Base-by-base conservation (phyloP, 2,797 vertebrate species). In the Sebastes flavidus region DNA sequence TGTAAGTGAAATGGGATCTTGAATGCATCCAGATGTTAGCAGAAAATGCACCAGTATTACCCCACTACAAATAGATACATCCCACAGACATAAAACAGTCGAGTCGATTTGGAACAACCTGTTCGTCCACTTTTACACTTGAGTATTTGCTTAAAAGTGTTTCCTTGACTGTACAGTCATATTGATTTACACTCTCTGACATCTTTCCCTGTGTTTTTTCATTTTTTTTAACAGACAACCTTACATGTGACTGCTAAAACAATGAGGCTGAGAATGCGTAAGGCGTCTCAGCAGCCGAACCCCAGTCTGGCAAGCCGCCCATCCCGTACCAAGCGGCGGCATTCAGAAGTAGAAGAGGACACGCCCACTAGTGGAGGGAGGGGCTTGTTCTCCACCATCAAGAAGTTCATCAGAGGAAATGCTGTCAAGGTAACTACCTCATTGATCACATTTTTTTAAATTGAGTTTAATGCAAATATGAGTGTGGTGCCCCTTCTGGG, bases 221-320 rank as follows among this genome's bases (percentile, higher is more conserved):
- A 8, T 67, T 22, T 25, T 25, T 5, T 5, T 16, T 16, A 13
- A 34, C 29, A 78, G 49, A 14, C 22, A 99, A 98, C 91, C 95
- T 96, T 98, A 96, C 97, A 99, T 99, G 98, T 96, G 96, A 95
- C 96, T 90, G 86, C 87, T 95, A 94, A 97, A 91, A 97, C 96
- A 88, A 99, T 99, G 98, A 99, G 97, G 97, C 98, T 99, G 97
- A 99, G 98, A 96, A 97, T 98, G 95, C 96, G 98, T 85, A 99
- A 99, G 55, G 96, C 97, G 93, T 97, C 98, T 98, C 98, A 98
- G 98, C 97, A 98, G 25, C 94, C 96, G 55, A 95, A 91, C 93
- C 96, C 95, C 75, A 91, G 95, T n/a, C 96, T 96, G 91, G 91
- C 95, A 2, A 95, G 95, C 34, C 96, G 97, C 42, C 95, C 96